These are phyloP conservation scores for Gymnobelideus leadbeateri DNA, from an alignment of 2,113 vertebrate genomes.

Conservation along the genomic window DNA sequence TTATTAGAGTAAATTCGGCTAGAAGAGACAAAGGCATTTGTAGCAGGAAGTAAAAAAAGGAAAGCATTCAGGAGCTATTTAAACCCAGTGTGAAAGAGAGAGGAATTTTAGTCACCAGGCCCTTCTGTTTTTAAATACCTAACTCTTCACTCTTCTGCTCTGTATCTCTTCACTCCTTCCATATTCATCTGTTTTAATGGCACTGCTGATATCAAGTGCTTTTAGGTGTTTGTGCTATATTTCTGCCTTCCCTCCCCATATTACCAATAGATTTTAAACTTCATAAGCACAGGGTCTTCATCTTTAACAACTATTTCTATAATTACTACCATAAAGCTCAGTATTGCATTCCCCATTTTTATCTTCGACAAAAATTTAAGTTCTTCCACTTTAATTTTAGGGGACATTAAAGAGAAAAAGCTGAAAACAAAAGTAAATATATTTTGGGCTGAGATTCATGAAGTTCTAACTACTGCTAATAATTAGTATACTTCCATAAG, in stretches of 20 bases:
- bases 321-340: neutral
- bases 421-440: neutral
- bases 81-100: neutral
- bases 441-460: neutral
- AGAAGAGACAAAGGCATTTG: neutral
- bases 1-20: neutral
- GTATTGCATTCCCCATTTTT: neutral
- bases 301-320: neutral
- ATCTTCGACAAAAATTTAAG: neutral
- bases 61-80: neutral
- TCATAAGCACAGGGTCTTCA: neutral
- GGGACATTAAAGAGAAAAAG: neutral
- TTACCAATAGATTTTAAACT: neutral
- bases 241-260: neutral
- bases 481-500: neutral
- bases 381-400: neutral
- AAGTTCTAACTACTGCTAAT: neutral
- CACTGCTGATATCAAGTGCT: neutral
- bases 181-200: neutral
- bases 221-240: neutral
- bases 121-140: neutral
- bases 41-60: neutral
- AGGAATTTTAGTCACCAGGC: neutral
- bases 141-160: neutral
- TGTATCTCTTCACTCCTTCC: neutral